phyloP scores from a whole-genome alignment of 2,797 vertebrate species.

The Coccyzus lansbergi region DNA sequence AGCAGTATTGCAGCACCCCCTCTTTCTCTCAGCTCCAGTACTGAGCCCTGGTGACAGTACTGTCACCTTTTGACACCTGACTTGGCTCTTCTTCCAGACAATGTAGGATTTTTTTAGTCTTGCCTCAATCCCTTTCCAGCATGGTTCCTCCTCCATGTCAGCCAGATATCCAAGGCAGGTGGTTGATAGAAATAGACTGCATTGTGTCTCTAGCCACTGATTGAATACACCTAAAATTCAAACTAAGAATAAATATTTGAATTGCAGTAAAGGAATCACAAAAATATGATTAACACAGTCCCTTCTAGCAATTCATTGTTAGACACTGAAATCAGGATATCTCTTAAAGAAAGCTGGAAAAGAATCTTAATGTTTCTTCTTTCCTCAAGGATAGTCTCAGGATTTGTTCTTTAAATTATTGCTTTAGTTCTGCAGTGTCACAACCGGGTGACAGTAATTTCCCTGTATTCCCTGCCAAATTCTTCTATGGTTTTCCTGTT shows the following conservation, averaged over 20 bases:
- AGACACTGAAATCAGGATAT: not conserved
- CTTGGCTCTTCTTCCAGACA: not conserved
- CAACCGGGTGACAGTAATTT: not conserved
- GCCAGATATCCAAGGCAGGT: not conserved
- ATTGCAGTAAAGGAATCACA: not conserved
- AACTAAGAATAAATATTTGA: not conserved
- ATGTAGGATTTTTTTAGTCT: not conserved
- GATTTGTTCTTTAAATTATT: not conserved
- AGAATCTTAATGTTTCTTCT: not conserved
- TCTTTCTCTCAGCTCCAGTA: not conserved
- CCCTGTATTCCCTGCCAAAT: not conserved
- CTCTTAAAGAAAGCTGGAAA: not conserved
- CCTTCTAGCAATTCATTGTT: not conserved
- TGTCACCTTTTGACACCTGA: not conserved
- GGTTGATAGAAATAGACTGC: not conserved
- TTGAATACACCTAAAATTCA: not conserved
- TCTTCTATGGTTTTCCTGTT: not conserved
- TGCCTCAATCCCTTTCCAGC: not conserved
- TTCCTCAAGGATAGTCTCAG: not conserved
- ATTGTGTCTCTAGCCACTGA: not conserved
- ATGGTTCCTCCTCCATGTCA: not conserved
- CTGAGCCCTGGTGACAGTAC: not conserved
- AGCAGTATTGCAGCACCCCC: not conserved
- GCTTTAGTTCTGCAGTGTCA: not conserved
- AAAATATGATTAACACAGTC: not conserved